Percentiles rank a stretch among this genome's conserved stretches.
Evolutionary conservation across 1,140 invertebrate genomes (phyloP).

Genomic region (Oedothorax gibbosus): DNA sequence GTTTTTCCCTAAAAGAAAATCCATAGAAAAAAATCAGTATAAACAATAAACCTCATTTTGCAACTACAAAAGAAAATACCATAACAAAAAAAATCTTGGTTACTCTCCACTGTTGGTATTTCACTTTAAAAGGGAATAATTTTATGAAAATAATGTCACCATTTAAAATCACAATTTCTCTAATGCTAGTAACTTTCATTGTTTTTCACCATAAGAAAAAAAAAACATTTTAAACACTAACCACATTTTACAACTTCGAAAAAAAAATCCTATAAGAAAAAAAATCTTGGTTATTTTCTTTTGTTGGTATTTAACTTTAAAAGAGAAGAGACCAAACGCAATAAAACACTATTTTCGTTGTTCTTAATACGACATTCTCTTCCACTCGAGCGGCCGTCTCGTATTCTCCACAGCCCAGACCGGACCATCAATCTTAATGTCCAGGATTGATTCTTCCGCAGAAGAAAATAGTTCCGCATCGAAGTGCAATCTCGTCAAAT

Average conservation of each 20-base stretch:
- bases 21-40: too few relatives aligned
- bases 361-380: not conserved
- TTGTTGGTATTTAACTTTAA: not conserved
- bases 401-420: not conserved
- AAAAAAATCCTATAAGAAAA: not conserved
- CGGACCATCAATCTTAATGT: conserved; percentile 1
- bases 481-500: not conserved
- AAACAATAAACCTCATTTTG: too few relatives aligned
- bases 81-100: too few relatives aligned
- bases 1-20: too few relatives aligned
- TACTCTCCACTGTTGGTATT: too few relatives aligned
- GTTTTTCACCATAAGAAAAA: too few relatives aligned
- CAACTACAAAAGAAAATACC: too few relatives aligned
- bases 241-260: not conserved
- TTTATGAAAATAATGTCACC: too few relatives aligned
- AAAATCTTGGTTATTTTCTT: not conserved
- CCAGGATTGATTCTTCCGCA: not conserved
- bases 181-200: too few relatives aligned
- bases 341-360: not conserved
- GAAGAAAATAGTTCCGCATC: not conserved
- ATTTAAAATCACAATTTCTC: too few relatives aligned
- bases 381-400: not conserved
- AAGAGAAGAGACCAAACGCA: not conserved
- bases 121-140: too few relatives aligned
- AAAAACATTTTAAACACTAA: too few relatives aligned